Percentiles rank a stretch among this genome's conserved stretches.
Evolutionary conservation across 2,888 invertebrate genomes (phyloP).

Genomic region (Sphinx pinastri): DNA sequence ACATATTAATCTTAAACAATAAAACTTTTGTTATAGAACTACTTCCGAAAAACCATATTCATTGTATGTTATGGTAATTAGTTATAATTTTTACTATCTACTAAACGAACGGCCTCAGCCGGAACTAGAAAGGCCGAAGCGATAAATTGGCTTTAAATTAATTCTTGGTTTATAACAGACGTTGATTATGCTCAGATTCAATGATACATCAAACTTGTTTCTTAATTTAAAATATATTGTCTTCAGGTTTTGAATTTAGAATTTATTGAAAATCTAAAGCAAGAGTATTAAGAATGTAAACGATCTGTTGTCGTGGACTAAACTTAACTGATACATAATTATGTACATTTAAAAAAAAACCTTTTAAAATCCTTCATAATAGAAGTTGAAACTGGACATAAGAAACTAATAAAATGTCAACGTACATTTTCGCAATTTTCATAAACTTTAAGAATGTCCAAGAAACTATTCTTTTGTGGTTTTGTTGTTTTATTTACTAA

Average conservation of each 20-base stretch:
- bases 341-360: no score
- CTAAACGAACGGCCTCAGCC: slow-evolving; percentile 24
- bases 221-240: neutral
- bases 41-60: neutral
- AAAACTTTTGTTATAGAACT: neutral
- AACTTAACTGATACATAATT: no score
- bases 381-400: neutral
- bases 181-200: neutral
- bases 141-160: slow-evolving; percentile 28
- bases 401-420: neutral
- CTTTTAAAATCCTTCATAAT: neutral
- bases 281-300: no score
- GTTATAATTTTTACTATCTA: slow-evolving; percentile 10
- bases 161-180: slow-evolving; percentile 25
- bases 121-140: slow-evolving; percentile 27
- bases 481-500: neutral
- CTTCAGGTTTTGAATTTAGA: no score
- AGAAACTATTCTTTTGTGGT: neutral
- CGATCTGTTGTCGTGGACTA: no score
- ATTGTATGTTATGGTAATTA: slow-evolving; percentile 16
- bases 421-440: neutral
- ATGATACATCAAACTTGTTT: slow-evolving; percentile 1
- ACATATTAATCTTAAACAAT: no score
- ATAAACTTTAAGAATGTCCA: neutral
- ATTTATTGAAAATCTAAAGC: no score